These are phyloP conservation scores for Magallana nippona DNA, from an alignment of 2,888 invertebrate species.

Conservation along the genomic window DNA sequence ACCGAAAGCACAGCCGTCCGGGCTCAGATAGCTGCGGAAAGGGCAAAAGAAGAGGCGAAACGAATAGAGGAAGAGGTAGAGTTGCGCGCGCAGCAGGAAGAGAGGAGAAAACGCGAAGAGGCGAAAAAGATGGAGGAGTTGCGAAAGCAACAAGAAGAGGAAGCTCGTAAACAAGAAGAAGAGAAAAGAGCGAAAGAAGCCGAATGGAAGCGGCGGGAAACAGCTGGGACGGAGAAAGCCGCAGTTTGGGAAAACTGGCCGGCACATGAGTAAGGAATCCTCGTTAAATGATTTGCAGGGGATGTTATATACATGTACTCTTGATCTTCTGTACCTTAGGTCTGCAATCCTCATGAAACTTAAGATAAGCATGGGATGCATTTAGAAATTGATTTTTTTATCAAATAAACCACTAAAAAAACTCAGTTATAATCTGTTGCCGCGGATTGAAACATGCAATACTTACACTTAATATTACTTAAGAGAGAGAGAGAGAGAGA, in stretches of 20 bases:
- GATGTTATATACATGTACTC: no score
- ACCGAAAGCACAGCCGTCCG: slow-evolving; percentile 69
- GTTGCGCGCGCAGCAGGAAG: slow-evolving; percentile 60
- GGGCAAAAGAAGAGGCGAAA: slow-evolving; percentile 66
- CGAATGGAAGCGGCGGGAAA: slow-evolving; percentile 68
- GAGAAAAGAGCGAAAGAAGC: slow-evolving; percentile 62
- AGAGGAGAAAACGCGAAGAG: slow-evolving; percentile 60
- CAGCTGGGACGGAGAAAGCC: slow-evolving; percentile 53
- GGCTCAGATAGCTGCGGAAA: slow-evolving; percentile 65
- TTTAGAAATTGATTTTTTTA: no score
- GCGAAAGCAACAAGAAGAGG: slow-evolving; percentile 56
- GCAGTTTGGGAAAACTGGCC: slow-evolving; percentile 71
- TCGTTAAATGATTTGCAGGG: neutral
- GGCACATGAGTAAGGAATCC: slow-evolving; percentile 64
- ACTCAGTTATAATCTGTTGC: no score
- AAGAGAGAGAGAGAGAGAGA: no score
- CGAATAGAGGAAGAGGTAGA: slow-evolving; percentile 66
- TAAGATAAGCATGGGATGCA: no score
- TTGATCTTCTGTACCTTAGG: no score
- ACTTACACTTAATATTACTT: no score
- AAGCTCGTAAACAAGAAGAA: slow-evolving; percentile 60
- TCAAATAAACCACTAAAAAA: no score
- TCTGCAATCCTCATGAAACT: no score
- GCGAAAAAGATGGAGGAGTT: slow-evolving; percentile 59
- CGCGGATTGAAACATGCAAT: no score